These are phyloP conservation scores for Eufriesea mexicana DNA, from an alignment of 1,140 invertebrate genomes.

Conservation along the genomic window DNA sequence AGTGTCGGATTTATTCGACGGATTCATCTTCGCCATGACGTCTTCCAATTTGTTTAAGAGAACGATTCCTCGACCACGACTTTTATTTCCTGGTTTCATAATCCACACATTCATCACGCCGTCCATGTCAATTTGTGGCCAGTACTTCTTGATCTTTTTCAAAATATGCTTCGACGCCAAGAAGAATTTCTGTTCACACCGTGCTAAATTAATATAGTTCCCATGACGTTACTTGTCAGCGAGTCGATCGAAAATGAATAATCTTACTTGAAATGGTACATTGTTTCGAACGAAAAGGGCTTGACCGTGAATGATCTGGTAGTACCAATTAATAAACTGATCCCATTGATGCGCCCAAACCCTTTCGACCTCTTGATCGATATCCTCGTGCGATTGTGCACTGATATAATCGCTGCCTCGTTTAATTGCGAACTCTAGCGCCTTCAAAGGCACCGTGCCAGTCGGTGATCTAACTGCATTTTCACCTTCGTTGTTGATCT, in stretches of 20 bases:
- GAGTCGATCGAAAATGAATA: not conserved
- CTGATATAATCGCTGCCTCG: constrained; percentile 90
- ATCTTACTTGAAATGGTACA: constrained; percentile 74
- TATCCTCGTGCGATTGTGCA: constrained; percentile 91
- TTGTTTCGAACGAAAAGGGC: constrained; percentile 70
- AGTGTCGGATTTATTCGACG: constrained; percentile 85
- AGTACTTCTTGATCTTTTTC: constrained; percentile 84
- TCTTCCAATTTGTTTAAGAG: constrained; percentile 93
- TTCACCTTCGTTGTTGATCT: constrained; percentile 83
- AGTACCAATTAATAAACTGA: constrained; percentile 86
- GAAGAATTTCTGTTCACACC: constrained; percentile 78
- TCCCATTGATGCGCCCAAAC: constrained; percentile 94
- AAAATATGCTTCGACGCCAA: constrained; percentile 82
- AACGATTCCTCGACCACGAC: constrained; percentile 94
- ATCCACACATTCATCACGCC: constrained; percentile 96
- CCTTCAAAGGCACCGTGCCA: constrained; percentile 88
- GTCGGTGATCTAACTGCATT: constrained; percentile 82
- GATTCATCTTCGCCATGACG: constrained; percentile 89
- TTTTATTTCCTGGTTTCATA: constrained; percentile 96
- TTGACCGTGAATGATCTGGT: constrained; percentile 76
- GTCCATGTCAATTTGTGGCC: constrained; percentile 92
- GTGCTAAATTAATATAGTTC: constrained; percentile 24
- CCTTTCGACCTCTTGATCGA: constrained; percentile 88
- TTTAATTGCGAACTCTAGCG: constrained; percentile 90
- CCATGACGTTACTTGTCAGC: not conserved